A percentile compares a stretch with the other conserved stretches of the same genome.
Conservation (phyloP, 2,888 invertebrate genomes). For the Mylabris sibirica region DNA sequence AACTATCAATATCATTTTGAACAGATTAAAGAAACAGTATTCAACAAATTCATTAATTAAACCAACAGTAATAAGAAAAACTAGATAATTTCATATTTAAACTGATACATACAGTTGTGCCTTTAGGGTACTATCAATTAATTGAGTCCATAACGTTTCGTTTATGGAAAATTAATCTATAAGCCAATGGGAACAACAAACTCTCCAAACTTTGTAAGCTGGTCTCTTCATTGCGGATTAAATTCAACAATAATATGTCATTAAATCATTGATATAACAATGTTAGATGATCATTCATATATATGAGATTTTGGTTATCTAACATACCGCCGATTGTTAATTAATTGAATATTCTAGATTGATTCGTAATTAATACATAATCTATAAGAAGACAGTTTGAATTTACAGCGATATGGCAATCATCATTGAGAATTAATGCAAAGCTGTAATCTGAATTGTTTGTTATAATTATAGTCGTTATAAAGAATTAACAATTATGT, state of each 20-base stretch:
- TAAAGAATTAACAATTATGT: no score
- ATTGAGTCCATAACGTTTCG: constrained; percentile 18
- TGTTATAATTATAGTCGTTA: no score
- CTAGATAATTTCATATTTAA: background rate
- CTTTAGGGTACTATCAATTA: constrained; percentile 28
- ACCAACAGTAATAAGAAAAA: background rate
- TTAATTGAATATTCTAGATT: background rate
- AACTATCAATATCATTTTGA: background rate
- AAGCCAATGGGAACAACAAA: background rate
- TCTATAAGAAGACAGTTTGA: no score
- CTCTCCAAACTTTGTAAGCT: background rate
- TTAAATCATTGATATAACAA: background rate
- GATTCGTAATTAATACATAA: no score
- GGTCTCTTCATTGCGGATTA: background rate
- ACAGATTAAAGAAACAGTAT: background rate
- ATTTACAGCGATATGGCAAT: no score
- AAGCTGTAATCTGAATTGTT: no score
- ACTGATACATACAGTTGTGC: background rate
- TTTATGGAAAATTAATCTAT: background rate
- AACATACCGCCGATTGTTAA: background rate
- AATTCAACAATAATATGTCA: background rate
- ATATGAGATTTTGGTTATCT: background rate
- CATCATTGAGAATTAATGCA: no score
- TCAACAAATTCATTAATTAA: background rate
- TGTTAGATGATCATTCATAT: background rate